Conservation (phyloP, 2,888 invertebrate species). For the Drosophila buzzatii region DNA sequence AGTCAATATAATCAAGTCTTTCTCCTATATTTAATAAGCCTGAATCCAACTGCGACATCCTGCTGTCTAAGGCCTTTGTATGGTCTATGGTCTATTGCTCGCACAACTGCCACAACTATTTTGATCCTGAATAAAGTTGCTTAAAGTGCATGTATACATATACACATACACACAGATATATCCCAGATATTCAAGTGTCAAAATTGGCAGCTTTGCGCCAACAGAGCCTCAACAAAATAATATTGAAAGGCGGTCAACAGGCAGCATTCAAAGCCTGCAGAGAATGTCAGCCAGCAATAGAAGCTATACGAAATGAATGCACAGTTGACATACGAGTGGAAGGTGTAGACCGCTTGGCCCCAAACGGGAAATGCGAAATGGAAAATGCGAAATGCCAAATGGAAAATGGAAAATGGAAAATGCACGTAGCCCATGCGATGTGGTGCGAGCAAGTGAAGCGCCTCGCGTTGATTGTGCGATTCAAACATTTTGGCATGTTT, state of each 20-base stretch:
- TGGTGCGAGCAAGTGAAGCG: not conserved
- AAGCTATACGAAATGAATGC: conserved; percentile 43
- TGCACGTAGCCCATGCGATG: conserved; percentile 42
- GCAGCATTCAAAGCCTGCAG: conserved; percentile 38
- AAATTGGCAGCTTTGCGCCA: conserved; percentile 36
- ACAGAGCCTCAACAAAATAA: conserved; percentile 15
- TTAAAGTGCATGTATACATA: not conserved
- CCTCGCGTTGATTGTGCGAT: conserved; percentile 44
- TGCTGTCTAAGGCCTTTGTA: too few relatives aligned
- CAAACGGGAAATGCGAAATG: conserved; percentile 40
- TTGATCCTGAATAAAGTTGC: not conserved
- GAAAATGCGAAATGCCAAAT: conserved; percentile 23
- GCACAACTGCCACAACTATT: not conserved
- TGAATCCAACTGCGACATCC: too few relatives aligned
- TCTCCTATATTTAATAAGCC: too few relatives aligned
- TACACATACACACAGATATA: not conserved
- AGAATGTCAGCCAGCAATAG: conserved; percentile 47
- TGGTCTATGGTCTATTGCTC: too few relatives aligned
- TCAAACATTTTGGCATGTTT: conserved; percentile 68
- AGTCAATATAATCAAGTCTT: too few relatives aligned
- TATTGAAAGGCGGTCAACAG: conserved; percentile 30
- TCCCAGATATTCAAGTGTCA: conserved; percentile 36
- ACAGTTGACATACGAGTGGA: conserved; percentile 51
- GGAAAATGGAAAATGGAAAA: conserved; percentile 50
- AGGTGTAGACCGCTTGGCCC: not conserved